A percentile compares a stretch with the other conserved stretches of the same genome.
These are phyloP conservation scores for Strigops habroptila DNA, from an alignment of 2,113 vertebrate species.

Conservation along the genomic window DNA sequence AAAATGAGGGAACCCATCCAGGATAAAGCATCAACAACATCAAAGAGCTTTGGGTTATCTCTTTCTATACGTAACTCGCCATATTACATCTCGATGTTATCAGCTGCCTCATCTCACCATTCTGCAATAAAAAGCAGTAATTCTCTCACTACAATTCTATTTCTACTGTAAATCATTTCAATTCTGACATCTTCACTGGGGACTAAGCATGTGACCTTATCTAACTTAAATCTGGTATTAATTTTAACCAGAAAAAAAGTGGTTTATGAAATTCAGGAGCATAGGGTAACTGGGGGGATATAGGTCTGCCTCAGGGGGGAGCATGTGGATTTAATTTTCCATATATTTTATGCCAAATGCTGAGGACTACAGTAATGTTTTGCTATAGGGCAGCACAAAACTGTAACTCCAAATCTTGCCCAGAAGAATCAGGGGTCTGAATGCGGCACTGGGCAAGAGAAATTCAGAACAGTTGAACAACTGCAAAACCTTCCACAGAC, in stretches of 20 bases:
- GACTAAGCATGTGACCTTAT: constrained; percentile 57
- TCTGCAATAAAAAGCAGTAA: neutral
- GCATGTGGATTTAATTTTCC: constrained; percentile 66
- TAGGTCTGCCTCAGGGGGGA: constrained; percentile 42
- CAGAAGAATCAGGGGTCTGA: neutral
- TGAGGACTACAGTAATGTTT: constrained; percentile 33
- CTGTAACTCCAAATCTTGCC: neutral
- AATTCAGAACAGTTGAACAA: neutral
- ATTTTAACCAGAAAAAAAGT: constrained; percentile 52
- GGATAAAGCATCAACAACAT: neutral
- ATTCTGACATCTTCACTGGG: constrained; percentile 46
- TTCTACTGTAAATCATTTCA: constrained; percentile 28
- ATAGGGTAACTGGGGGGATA: constrained; percentile 54
- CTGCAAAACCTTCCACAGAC: neutral
- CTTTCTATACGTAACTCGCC: neutral
- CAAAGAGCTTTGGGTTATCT: neutral
- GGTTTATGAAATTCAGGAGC: constrained; percentile 69
- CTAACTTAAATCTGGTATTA: constrained; percentile 64
- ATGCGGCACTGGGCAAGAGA: neutral
- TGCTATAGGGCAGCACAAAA: constrained; percentile 21
- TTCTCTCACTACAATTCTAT: neutral
- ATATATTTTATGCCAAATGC: constrained; percentile 53
- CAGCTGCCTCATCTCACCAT: neutral
- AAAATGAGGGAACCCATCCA: neutral
- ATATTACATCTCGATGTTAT: neutral